Base-by-base conservation (phyloP, 2,113 vertebrate genomes). In the Lagopus leucura region DNA sequence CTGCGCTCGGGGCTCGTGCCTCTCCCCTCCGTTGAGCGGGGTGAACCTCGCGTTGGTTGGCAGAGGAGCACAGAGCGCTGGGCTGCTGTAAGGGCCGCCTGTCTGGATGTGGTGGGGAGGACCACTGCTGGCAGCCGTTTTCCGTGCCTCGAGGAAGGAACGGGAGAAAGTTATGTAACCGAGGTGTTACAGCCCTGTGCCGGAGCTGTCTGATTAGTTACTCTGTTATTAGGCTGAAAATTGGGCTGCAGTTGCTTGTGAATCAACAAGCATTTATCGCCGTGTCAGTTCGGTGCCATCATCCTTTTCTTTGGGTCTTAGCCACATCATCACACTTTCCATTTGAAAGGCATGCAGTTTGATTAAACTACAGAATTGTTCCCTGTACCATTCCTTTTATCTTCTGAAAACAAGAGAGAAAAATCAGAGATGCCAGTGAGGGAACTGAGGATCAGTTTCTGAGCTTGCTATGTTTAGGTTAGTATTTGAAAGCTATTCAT, bases 221-320 rank as follows among this genome's bases (percentile, higher is more conserved):
- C 47, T 78, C 50, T 72, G 25, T 90, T 79, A 58, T 14, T 82
- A 82, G 61, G 32, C 13, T 89, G 30, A n/a, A 82, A 88, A 25
- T 11, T 57, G 50, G 67, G 76, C 30, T 42, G 13, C 2, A 0
- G 43, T 70, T 65, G 11, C 36, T 7, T 19, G 27, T 82, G 63
- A 79, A 45, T 87, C 89, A 91, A 82, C 78, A 87, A 74, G 81
- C 82, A 58, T 28, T 54, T 50, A n/a, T 61, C 8, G 82, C 66
- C 21, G 8, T n/a, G 60, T 58, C 28, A 19, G 13, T 77, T 3
- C 63, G 38, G 21, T 17, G 36, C 34, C 21, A 50, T 43, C 58
- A n/a, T 63, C 7, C 16, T 79, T 66, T 89, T 78, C 10, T 72
- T 10, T 25, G 8, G 38, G 8, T 25, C 9, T 21, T 65, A 61